These are phyloP conservation scores for Latrodectus geometricus DNA, from an alignment of 1,140 invertebrate genomes.

Conservation along the genomic window DNA sequence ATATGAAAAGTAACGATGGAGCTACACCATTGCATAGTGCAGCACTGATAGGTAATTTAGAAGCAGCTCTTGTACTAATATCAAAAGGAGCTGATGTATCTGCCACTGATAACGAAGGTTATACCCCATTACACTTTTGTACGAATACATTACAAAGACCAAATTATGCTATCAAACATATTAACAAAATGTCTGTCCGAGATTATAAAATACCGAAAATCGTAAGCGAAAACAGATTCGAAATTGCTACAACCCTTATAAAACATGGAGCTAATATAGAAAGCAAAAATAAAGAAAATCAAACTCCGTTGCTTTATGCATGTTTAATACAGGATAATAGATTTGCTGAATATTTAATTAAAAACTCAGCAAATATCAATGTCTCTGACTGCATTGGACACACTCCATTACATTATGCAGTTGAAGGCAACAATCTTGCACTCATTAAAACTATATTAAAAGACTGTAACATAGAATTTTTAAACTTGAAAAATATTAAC, in stretches of 20 bases:
- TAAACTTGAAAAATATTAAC: neutral
- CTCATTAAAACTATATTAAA: neutral
- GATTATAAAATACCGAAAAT: too few species aligned
- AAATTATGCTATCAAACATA: too few species aligned
- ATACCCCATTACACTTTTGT: constrained; percentile 7
- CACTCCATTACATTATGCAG: neutral
- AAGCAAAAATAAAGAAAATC: neutral
- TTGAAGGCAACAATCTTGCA: neutral
- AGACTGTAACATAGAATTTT: too few species aligned
- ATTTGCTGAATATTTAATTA: neutral
- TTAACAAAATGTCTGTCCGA: too few species aligned
- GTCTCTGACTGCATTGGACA: neutral
- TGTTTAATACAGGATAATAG: neutral
- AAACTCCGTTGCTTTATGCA: neutral
- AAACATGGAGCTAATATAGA: neutral
- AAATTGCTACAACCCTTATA: neutral
- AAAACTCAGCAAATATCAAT: neutral
- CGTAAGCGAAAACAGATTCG: too few species aligned
- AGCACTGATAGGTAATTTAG: neutral
- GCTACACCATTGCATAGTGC: constrained; percentile 14
- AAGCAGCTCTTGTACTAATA: constrained; percentile 2
- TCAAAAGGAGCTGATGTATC: neutral
- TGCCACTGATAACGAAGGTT: neutral
- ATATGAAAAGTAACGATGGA: neutral
- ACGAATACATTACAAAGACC: neutral